These are phyloP conservation scores for Folsomia manolachei DNA, from an alignment of 2,888 invertebrate species.

Conservation along the genomic window DNA sequence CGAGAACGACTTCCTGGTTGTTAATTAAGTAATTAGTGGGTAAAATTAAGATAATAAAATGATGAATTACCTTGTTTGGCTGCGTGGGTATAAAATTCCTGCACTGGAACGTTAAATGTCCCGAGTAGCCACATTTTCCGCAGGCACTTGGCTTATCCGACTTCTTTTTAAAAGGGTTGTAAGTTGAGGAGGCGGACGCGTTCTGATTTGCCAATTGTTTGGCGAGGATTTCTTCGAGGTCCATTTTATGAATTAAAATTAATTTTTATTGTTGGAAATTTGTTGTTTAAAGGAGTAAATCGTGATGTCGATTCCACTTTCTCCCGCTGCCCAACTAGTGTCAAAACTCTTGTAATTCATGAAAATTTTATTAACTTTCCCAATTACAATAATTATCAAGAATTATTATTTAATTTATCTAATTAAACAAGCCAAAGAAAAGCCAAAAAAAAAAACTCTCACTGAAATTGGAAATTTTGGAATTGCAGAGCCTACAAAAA, in stretches of 20 bases:
- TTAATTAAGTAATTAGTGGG: not conserved
- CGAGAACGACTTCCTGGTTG: conserved; percentile 66
- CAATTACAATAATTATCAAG: too few species aligned
- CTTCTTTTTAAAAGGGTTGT: conserved; percentile 1
- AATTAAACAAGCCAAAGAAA: too few species aligned
- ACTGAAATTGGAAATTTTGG: too few species aligned
- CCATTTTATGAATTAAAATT: too few species aligned
- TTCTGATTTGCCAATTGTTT: not conserved
- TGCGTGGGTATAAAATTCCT: conserved; percentile 91
- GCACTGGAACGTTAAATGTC: conserved; percentile 93
- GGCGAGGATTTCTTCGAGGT: conserved; percentile 1
- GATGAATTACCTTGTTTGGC: conserved; percentile 72
- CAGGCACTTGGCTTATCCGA: conserved; percentile 59
- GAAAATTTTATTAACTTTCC: too few species aligned
- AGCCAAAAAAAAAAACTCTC: too few species aligned
- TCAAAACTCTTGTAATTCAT: too few species aligned
- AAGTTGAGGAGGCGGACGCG: not conserved
- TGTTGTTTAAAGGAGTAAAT: not conserved
- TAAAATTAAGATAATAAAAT: not conserved
- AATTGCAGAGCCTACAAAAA: too few species aligned
- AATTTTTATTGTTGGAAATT: too few species aligned
- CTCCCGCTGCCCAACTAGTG: not conserved
- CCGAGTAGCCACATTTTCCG: conserved; percentile 93
- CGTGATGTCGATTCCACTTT: not conserved
- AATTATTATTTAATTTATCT: too few species aligned